phyloP scores from a whole-genome alignment of 2,888 invertebrate species.

The Baccha elongata region DNA sequence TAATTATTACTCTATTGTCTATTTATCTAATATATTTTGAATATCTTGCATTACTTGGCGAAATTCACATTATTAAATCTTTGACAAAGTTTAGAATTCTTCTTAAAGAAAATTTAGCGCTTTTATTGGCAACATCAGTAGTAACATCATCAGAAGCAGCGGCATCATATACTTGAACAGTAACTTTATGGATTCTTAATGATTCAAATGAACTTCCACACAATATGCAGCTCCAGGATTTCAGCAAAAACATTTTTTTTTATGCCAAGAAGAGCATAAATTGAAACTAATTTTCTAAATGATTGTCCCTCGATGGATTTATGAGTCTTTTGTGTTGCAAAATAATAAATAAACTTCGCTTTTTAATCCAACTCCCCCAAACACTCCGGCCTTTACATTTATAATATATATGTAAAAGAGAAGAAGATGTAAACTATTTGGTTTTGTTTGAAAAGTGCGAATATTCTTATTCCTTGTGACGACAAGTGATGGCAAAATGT shows the following conservation, averaged over 20 bases:
- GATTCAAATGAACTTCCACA: conserved; percentile 62
- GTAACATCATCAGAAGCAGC: not conserved
- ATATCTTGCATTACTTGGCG: not conserved
- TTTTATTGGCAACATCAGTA: not conserved
- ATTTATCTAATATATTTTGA: no score
- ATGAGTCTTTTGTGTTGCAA: conserved; percentile 51
- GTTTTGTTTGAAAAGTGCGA: conserved; percentile 49
- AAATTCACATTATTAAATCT: conserved; percentile 19
- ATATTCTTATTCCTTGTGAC: conserved; percentile 42
- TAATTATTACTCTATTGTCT: no score
- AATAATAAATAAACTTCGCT: no score
- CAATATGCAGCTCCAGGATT: not conserved
- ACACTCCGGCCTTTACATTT: not conserved
- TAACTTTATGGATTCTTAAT: conserved; percentile 72
- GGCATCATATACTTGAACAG: conserved; percentile 51
- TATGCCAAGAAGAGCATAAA: conserved; percentile 49
- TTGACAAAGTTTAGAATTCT: conserved; percentile 32
- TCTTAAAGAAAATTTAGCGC: conserved; percentile 35
- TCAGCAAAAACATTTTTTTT: conserved; percentile 41
- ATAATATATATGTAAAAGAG: conserved; percentile 2
- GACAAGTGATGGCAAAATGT: conserved; percentile 22
- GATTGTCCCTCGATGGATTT: conserved; percentile 66
- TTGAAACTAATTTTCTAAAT: conserved; percentile 71
- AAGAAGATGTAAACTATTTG: conserved; percentile 45
- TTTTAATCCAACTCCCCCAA: not conserved